A percentile compares a stretch with the other conserved stretches of the same genome.
Evolutionary conservation across 2,888 invertebrate genomes (phyloP).

Genomic region (Aspidiotus rigidus): DNA sequence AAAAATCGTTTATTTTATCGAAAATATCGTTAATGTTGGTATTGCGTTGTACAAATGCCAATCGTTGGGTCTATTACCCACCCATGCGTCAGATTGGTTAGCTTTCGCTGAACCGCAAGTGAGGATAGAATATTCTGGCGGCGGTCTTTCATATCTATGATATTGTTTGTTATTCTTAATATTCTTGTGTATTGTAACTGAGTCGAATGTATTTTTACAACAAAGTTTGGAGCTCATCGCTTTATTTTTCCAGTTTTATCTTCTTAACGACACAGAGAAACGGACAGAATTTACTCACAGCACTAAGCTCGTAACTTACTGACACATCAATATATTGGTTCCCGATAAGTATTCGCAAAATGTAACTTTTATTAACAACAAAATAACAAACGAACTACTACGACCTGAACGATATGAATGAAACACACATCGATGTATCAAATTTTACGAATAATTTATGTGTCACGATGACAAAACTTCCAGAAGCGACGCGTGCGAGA

Average conservation of each 20-base stretch:
- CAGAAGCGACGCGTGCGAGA: neutral
- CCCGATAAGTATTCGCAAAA: too few relatives aligned
- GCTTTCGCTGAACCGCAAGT: constrained; percentile 90
- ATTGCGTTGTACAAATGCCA: constrained; percentile 95
- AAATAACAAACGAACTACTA: too few relatives aligned
- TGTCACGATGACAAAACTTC: neutral
- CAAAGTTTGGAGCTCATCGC: too few relatives aligned
- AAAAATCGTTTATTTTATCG: constrained; percentile 85
- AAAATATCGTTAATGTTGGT: constrained; percentile 83
- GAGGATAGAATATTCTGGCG: constrained; percentile 74
- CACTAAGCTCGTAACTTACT: too few relatives aligned
- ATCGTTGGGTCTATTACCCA: constrained; percentile 92
- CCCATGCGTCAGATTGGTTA: constrained; percentile 95
- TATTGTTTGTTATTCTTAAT: neutral
- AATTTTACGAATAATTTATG: constrained; percentile 8
- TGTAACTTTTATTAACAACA: too few relatives aligned
- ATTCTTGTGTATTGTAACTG: constrained; percentile 14
- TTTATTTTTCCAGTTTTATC: too few relatives aligned
- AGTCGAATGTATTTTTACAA: too few relatives aligned
- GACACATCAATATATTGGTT: too few relatives aligned
- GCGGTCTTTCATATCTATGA: constrained; percentile 60
- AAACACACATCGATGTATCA: too few relatives aligned
- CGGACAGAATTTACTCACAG: neutral
- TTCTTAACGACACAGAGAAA: too few relatives aligned
- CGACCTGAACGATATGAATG: too few relatives aligned